Percentiles rank a stretch among this genome's conserved stretches.
Evolutionary conservation across 2,113 vertebrate species (phyloP).

Genomic region (Chitala chitala): DNA sequence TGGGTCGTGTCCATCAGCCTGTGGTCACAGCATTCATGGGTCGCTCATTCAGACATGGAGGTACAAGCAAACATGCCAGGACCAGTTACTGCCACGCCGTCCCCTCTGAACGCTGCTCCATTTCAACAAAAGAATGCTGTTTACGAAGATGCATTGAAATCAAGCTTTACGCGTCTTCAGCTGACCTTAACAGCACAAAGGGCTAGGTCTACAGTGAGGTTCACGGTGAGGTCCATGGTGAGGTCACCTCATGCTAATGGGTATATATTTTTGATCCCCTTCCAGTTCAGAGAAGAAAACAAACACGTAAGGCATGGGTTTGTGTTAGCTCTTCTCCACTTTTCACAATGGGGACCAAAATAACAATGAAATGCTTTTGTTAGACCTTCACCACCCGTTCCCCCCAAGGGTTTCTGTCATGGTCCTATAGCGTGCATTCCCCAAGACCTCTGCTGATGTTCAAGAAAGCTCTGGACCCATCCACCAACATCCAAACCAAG

Average conservation of each 20-base stretch:
- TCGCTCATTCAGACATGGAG: background rate
- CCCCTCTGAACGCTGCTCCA: background rate
- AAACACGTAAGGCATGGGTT: background rate
- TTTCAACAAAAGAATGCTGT: constrained; percentile 22
- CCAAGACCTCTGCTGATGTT: constrained; percentile 29
- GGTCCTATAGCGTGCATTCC: background rate
- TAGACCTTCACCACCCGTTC: constrained; percentile 24
- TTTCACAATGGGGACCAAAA: background rate
- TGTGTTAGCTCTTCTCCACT: background rate
- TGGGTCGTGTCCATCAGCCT: background rate
- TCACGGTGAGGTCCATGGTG: background rate
- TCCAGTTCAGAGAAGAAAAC: background rate
- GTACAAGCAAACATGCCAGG: background rate
- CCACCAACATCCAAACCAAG: constrained; percentile 31
- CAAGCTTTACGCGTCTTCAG: constrained; percentile 33
- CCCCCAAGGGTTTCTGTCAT: background rate
- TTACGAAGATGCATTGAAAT: constrained; percentile 25
- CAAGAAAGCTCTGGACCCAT: constrained; percentile 38
- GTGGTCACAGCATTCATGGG: background rate
- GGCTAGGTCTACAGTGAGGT: background rate
- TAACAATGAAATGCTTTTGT: constrained; percentile 19
- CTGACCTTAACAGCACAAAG: background rate
- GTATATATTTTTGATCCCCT: background rate
- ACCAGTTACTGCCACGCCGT: background rate
- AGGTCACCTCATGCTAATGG: background rate